A percentile compares a stretch with the other conserved stretches of the same genome.
Conservation (phyloP, 2,888 invertebrate genomes). For the Drosophila borealis region DNA sequence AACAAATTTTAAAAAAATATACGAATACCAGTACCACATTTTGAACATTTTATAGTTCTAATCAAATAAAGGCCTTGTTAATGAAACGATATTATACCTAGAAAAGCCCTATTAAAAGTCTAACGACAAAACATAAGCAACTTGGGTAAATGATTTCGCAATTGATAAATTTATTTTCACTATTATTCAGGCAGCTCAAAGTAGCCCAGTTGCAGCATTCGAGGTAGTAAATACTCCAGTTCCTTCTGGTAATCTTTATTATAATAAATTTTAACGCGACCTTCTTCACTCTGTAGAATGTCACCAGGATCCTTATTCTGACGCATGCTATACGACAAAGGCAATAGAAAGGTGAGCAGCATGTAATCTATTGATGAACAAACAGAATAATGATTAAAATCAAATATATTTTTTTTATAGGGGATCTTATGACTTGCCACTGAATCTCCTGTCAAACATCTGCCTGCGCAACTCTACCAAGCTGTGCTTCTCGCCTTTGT, state of each 20-base stretch:
- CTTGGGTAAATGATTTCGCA: not conserved
- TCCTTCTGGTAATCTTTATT: slow-evolving; percentile 31
- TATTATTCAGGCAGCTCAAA: slow-evolving; percentile 44
- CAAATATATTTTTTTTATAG: not conserved
- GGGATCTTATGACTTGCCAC: slow-evolving; percentile 56
- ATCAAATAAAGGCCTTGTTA: not conserved
- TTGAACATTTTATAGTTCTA: too few species aligned
- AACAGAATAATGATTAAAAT: not conserved
- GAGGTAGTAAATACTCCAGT: slow-evolving; percentile 42
- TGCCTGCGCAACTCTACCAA: slow-evolving; percentile 52
- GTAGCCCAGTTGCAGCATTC: slow-evolving; percentile 60
- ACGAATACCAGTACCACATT: too few species aligned
- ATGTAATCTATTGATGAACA: slow-evolving; percentile 30
- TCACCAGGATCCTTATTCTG: slow-evolving; percentile 10
- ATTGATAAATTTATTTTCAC: not conserved
- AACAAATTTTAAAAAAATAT: too few species aligned
- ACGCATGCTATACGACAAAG: slow-evolving; percentile 22
- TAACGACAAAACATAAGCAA: not conserved
- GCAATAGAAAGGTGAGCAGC: slow-evolving; percentile 32
- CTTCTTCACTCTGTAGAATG: slow-evolving; percentile 8
- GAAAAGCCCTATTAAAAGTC: too few species aligned
- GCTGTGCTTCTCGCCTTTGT: slow-evolving; percentile 55
- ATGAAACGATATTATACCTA: too few species aligned
- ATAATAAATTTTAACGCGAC: not conserved
- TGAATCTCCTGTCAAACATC: slow-evolving; percentile 46